Evolutionary conservation across 2,113 vertebrate genomes (phyloP), one percentile per base, ranked within the genome.

Genomic region (Cryptomyrus ogoouensis): DNA sequence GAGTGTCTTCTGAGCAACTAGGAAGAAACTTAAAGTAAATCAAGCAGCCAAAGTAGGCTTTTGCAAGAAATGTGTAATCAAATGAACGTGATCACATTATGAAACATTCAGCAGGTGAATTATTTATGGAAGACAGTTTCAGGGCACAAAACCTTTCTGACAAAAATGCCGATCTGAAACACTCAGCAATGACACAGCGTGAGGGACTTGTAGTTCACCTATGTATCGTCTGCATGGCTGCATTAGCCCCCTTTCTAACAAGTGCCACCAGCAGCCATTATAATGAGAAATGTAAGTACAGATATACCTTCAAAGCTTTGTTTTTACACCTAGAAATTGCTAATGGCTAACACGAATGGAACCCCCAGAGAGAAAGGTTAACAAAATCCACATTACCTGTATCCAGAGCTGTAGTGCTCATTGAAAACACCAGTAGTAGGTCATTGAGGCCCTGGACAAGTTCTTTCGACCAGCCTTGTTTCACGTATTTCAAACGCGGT

Each of bases 251-350:
- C 35, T 21, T 19, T 88, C 39, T 58, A 56, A 62, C 39, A 31
- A 88, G 53, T 2, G 21, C 87, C 87, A 62, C 39, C 53, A 12
- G 17, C 87, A 62, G 53, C 35, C 39, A 39, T 88, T 62, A 44
- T 12, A 66, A n/a, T 66, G 39, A 62, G 52, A 50, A 44, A 44
- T 62, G 21, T 44, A 24, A 17, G 56, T 24, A 35, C 6, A 62
- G 42, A 84, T 62, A 88, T 39, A 42, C 56, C 52, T 66, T 42
- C 66, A 39, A 66, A 66, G 87, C 39, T 44, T 62, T 44, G n/a
- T 62, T 66, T 88, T 66, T 50, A 44, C 87, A 88, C 39, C 87
- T 44, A 56, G 19, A 66, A 88, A 88, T 24, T 88, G 87, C 53
- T 88, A 66, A 88, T n/a, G 49, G 50, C 50, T 35, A 53, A 49